A percentile compares a stretch with the other conserved stretches of the same genome.
These are phyloP conservation scores for Eupelmus urozonus DNA, from an alignment of 2,888 invertebrate species.

Conservation along the genomic window DNA sequence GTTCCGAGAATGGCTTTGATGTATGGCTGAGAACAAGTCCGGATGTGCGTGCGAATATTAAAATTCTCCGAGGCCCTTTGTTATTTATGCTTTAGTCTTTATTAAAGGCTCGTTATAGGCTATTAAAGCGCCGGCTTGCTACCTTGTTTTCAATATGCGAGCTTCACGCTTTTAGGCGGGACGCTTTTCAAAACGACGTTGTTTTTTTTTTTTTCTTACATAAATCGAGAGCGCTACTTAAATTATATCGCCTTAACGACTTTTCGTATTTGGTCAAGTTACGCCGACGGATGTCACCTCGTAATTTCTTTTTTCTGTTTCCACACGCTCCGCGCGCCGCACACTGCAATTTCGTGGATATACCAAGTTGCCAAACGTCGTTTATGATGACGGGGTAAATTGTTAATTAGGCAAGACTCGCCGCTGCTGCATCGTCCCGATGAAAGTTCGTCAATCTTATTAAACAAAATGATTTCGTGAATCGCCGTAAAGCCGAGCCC, in stretches of 20 bases:
- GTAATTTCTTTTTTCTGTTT: conserved; percentile 27
- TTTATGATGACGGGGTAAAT: conserved; percentile 38
- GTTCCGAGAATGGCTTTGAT: background rate
- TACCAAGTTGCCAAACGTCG: conserved; percentile 45
- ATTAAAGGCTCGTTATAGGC: too few species aligned
- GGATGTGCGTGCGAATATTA: too few species aligned
- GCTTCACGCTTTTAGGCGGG: too few species aligned
- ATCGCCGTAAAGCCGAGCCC: too few species aligned
- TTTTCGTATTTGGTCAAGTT: conserved; percentile 39
- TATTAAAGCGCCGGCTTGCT: too few species aligned
- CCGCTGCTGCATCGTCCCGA: conserved; percentile 19
- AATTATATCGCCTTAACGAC: conserved; percentile 46
- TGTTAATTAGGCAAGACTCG: conserved; percentile 48
- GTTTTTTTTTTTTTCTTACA: conserved; percentile 14
- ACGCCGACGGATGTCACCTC: conserved; percentile 49
- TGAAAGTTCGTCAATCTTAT: conserved; percentile 33
- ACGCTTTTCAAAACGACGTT: too few species aligned
- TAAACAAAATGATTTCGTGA: conserved; percentile 11
- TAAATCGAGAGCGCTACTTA: conserved; percentile 29
- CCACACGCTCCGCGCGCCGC: conserved; percentile 20
- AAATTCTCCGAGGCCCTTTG: too few species aligned
- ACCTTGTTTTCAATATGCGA: too few species aligned
- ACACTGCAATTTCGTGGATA: conserved; percentile 36
- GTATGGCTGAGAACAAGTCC: too few species aligned
- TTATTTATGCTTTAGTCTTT: too few species aligned